Percentiles rank a stretch among this genome's conserved stretches.
phyloP scores from a whole-genome alignment of 1,140 invertebrate genomes.

The Lutraria rhynchaena region DNA sequence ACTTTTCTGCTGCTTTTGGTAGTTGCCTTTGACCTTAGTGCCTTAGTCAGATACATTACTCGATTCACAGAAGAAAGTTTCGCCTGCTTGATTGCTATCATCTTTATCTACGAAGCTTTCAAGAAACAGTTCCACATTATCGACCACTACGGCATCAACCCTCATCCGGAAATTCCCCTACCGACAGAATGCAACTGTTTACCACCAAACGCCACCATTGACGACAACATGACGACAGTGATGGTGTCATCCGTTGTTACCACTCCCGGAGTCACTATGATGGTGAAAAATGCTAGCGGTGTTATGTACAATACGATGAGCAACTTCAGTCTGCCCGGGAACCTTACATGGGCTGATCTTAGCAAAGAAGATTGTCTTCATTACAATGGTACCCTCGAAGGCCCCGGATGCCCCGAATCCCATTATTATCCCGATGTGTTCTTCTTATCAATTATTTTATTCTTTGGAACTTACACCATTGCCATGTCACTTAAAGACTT shows the following conservation, averaged over 20 bases:
- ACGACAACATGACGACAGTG: conserved; percentile 16
- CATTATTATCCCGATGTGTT: conserved; percentile 88
- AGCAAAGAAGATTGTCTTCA: conserved; percentile 60
- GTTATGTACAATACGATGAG: conserved; percentile 2
- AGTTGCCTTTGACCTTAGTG: conserved; percentile 97
- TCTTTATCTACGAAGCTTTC: conserved; percentile 98
- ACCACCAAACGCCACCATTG: conserved; percentile 59
- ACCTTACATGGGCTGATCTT: conserved; percentile 59
- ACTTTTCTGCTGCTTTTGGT: conserved; percentile 92
- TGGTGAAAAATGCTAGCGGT: neutral
- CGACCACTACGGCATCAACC: conserved; percentile 70
- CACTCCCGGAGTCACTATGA: neutral
- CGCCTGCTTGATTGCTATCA: conserved; percentile 98
- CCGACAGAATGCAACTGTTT: conserved; percentile 73
- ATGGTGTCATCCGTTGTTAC: neutral
- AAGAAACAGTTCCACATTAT: conserved; percentile 82
- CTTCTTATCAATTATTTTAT: conserved; percentile 97
- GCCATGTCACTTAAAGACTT: conserved; percentile 95
- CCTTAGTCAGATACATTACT: conserved; percentile 99
- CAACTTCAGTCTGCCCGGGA: conserved; percentile 29
- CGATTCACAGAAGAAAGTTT: conserved; percentile 99
- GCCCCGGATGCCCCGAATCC: conserved; percentile 86
- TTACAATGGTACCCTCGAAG: conserved; percentile 87
- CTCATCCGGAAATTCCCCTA: conserved; percentile 61
- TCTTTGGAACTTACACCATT: conserved; percentile 95